Conservation (phyloP, 2,113 vertebrate species). For the rat (Rattus norvegicus) region DNA sequence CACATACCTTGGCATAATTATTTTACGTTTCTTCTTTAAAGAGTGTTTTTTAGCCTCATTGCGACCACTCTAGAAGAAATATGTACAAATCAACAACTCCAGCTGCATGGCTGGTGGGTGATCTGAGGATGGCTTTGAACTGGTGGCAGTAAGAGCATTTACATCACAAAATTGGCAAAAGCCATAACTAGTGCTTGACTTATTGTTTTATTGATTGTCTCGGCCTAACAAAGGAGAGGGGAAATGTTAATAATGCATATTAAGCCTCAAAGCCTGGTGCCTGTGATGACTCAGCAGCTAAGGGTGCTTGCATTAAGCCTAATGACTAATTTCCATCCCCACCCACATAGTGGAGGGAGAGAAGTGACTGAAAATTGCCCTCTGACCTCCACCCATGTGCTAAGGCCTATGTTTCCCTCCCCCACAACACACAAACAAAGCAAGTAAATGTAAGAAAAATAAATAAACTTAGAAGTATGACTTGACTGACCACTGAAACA, state of each 20-base stretch:
- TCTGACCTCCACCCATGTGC: not conserved
- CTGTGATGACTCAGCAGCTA: not conserved
- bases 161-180: not conserved
- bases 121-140: not conserved
- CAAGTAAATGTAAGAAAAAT: not conserved
- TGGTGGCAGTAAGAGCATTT: not conserved
- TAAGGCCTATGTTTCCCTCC: not conserved
- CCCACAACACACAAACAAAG: not conserved
- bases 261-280: not conserved
- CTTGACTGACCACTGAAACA: not conserved
- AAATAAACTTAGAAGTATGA: constrained; percentile 3
- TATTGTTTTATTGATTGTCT: constrained; percentile 8
- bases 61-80: not conserved
- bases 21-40: constrained; percentile 3
- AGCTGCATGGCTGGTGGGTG: not conserved
- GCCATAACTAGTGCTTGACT: not conserved
- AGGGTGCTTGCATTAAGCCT: not conserved
- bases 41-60: not conserved
- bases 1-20: not conserved
- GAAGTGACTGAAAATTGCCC: not conserved
- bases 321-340: not conserved
- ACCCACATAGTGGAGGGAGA: not conserved
- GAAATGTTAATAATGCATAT: not conserved
- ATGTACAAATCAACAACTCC: not conserved
- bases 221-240: constrained; percentile 11